Evolutionary conservation across 2,113 vertebrate genomes (phyloP), one percentile per base, ranked within the genome.

Genomic region (Rhinopithecus roxellana): DNA sequence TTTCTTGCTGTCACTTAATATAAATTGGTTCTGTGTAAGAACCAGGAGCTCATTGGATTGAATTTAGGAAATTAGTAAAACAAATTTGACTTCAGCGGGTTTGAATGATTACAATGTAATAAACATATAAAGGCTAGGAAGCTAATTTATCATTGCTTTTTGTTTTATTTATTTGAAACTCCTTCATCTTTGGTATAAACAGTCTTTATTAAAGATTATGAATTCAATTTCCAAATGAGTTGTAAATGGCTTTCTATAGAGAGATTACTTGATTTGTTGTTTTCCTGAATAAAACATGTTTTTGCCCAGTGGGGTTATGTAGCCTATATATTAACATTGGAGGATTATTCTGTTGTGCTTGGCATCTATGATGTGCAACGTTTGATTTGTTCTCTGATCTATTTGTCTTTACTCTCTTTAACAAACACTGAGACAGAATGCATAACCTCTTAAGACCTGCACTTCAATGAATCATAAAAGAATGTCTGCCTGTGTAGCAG

Each of bases 211-310:
- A 92, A 96, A 97, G 91, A 97, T 96, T 96, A 94, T 92, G 48
- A 92, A 89, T 95, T 93, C 61, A 97, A 96, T 97, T 97, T 97
- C 86, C 74, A 96, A 97, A 97, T 96, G 94, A 98, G 52, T 75
- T 93, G 30, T 96, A 92, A 97, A 90, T 96, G 94, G 86, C 79
- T 96, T 97, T 97, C 81, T 96, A 93, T 78, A 78, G 92, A 95
- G 85, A 97, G 74, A 94, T 93, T 74, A 59, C 90, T 93, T 89
- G 55, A 97, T 97, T 95, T 96, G 84, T 94, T 97, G 61, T 93
- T 97, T 97, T 95, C 87, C 94, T 96, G 93, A 98, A 96, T 97
- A 98, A 97, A 97, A 97, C 88, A 95, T 97, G 90, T 45, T 87
- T 97, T 96, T 96, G 82, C 95, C 97, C 97, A 57, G 55, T 95